Evolutionary conservation across 1,140 invertebrate genomes (phyloP).

Genomic region (Oedothorax gibbosus): DNA sequence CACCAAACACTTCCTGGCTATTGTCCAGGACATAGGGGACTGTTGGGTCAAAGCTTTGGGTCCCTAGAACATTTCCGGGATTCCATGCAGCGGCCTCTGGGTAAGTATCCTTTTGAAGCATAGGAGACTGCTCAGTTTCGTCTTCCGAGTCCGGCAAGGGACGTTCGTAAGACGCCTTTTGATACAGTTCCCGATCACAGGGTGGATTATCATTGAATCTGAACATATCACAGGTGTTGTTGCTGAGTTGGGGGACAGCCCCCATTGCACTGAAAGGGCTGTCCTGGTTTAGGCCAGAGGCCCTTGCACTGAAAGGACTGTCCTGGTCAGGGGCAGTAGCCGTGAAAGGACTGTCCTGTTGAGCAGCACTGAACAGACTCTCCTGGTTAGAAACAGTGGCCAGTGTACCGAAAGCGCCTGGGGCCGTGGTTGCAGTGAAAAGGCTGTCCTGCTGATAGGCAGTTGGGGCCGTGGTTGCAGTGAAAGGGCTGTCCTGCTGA

Average conservation of each 20-base stretch:
- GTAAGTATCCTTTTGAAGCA: slow-evolving; percentile 38
- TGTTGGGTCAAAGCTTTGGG: no score
- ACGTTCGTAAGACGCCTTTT: slow-evolving; percentile 1
- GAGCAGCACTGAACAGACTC: no score
- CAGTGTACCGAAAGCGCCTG: neutral
- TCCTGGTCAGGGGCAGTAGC: neutral
- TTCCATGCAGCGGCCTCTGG: slow-evolving; percentile 4
- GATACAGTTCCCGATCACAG: slow-evolving; percentile 23
- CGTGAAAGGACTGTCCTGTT: no score
- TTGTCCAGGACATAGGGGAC: no score
- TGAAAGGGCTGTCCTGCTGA: neutral
- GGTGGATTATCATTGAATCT: slow-evolving; percentile 24
- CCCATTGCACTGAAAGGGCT: neutral
- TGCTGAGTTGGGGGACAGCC: neutral
- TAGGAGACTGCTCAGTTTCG: slow-evolving; percentile 49
- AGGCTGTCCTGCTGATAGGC: neutral
- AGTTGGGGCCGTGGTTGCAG: neutral
- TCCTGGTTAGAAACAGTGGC: no score
- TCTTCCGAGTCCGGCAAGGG: slow-evolving; percentile 37
- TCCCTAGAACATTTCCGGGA: neutral
- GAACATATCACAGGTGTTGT: slow-evolving; percentile 43
- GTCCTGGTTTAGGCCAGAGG: no score
- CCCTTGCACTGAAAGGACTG: no score
- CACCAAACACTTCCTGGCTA: neutral
- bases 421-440: neutral